phyloP scores from a whole-genome alignment of 2,797 vertebrate genomes.

The Eutrigla gurnardus region DNA sequence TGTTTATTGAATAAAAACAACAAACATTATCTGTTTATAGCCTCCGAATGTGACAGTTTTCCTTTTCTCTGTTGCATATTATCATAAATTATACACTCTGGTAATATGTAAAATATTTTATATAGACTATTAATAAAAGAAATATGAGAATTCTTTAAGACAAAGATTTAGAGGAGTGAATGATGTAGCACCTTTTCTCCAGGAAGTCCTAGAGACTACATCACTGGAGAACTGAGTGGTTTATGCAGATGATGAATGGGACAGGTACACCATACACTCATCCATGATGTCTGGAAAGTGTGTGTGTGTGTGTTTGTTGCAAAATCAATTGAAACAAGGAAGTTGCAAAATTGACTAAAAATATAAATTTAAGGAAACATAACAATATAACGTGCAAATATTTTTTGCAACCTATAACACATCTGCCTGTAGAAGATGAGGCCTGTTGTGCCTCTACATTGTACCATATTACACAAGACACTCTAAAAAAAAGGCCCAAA shows the following conservation, averaged over 20 bases:
- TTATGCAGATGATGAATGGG: neutral
- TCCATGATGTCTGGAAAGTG: no score
- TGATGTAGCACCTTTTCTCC: neutral
- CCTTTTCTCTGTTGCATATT: rapidly evolving
- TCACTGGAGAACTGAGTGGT: neutral
- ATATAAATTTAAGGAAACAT: neutral
- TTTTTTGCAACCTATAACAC: neutral
- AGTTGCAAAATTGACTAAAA: neutral
- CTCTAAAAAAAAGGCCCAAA: slow-evolving; percentile 3
- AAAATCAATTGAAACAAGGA: no score
- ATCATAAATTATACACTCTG: neutral
- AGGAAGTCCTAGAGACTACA: neutral
- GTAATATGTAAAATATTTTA: no score
- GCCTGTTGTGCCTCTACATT: neutral
- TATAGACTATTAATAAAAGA: neutral
- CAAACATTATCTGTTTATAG: neutral
- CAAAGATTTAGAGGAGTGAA: neutral
- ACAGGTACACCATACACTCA: no score
- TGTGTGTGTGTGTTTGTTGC: no score
- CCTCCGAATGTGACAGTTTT: neutral
- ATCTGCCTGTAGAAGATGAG: neutral
- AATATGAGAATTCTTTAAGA: neutral
- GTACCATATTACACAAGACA: neutral
- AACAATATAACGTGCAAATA: neutral
- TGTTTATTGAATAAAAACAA: neutral